These are phyloP conservation scores for Sinocyclocheilus anophthalmus DNA, from an alignment of 2,113 vertebrate species.

Conservation along the genomic window DNA sequence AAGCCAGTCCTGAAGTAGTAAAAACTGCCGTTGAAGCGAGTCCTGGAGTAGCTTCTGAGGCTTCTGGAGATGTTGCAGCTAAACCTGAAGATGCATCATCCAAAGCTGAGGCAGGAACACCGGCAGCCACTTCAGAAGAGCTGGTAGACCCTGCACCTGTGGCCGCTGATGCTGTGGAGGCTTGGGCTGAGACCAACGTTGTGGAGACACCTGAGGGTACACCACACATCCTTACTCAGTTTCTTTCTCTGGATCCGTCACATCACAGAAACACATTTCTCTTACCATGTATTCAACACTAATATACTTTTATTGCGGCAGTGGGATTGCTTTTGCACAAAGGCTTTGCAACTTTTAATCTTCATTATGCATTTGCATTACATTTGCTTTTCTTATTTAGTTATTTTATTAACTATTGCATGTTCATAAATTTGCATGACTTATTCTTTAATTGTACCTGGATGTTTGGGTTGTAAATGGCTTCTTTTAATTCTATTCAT, in stretches of 20 bases:
- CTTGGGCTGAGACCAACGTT: conserved; percentile 45
- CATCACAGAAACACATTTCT: conserved; percentile 41
- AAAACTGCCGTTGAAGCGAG: neutral
- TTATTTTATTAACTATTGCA: neutral
- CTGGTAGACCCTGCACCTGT: conserved; percentile 52
- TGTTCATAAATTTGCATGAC: neutral
- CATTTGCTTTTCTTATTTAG: neutral
- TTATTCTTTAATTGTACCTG: neutral
- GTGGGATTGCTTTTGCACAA: neutral
- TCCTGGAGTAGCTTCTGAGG: neutral
- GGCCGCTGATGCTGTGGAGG: conserved; percentile 56
- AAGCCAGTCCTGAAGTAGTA: neutral
- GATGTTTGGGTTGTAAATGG: neutral
- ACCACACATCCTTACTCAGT: conserved; percentile 62
- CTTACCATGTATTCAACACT: neutral
- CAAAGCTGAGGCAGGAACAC: neutral
- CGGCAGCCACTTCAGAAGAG: conserved; percentile 27
- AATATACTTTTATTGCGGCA: neutral
- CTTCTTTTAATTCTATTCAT: neutral
- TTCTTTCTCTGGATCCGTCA: conserved; percentile 51
- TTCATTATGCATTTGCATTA: neutral
- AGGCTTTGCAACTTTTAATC: neutral
- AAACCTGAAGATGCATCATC: conserved; percentile 51
- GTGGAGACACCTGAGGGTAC: conserved; percentile 71
- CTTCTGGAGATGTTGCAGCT: neutral